Percentiles rank a stretch among this genome's conserved stretches.
These are phyloP conservation scores for Meghimatium bilineatum DNA, from an alignment of 2,888 invertebrate species.

Conservation along the genomic window DNA sequence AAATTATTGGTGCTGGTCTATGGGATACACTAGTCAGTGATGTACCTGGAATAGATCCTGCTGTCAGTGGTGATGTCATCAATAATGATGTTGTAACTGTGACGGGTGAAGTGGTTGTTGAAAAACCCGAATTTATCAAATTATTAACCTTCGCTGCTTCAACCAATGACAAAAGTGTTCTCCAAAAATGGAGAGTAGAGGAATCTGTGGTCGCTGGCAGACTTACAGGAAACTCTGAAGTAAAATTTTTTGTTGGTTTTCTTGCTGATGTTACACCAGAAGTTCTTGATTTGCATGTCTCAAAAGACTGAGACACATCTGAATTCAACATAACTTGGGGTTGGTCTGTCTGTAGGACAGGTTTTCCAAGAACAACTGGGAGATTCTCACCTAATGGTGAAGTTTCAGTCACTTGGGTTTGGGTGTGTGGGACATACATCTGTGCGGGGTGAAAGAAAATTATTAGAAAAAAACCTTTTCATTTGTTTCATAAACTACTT, in stretches of 20 bases:
- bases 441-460: background rate
- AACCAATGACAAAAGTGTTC: constrained; percentile 14
- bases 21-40: background rate
- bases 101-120: background rate
- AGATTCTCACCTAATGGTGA: background rate
- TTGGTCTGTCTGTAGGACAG: background rate
- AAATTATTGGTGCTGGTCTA: background rate
- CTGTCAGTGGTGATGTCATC: background rate
- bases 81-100: background rate
- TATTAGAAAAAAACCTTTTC: background rate
- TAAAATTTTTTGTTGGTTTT: constrained; percentile 15
- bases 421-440: background rate
- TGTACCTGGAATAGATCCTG: background rate
- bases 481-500: background rate
- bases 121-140: constrained; percentile 13
- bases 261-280: background rate
- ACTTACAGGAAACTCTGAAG: constrained; percentile 1
- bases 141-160: constrained; percentile 13
- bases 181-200: constrained; percentile 33
- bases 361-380: background rate
- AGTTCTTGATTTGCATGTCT: background rate
- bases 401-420: background rate
- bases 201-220: background rate
- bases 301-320: background rate
- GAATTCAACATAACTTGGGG: background rate